Conservation (phyloP, 1,140 invertebrate species). For the Listronotus bonariensis region DNA sequence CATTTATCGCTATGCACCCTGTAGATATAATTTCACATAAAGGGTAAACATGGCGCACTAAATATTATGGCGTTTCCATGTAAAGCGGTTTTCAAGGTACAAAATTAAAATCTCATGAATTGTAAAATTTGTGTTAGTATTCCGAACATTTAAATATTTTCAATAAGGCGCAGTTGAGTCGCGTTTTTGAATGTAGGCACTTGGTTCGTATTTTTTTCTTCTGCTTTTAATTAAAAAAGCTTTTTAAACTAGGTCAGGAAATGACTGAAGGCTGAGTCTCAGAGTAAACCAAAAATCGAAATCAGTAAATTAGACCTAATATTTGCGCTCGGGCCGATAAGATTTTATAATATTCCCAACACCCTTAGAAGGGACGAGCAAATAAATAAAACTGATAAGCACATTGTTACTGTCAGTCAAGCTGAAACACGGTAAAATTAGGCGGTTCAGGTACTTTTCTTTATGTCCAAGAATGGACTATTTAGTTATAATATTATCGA, state of each 20-base stretch:
- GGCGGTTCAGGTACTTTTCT: not conserved
- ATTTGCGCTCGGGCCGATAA: conserved; percentile 9
- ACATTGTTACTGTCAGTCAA: conserved; percentile 1
- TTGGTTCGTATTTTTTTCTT: not conserved
- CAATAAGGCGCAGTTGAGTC: conserved; percentile 20
- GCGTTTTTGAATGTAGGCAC: not conserved
- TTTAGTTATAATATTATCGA: not conserved
- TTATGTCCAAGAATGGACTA: conserved; percentile 2
- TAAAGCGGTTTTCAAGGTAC: conserved; percentile 12
- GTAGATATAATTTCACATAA: too few relatives aligned
- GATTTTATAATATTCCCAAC: conserved; percentile 5
- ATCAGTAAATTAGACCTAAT: conserved; percentile 1
- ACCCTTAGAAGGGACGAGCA: conserved; percentile 1
- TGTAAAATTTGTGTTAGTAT: conserved; percentile 14
- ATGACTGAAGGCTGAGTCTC: not conserved
- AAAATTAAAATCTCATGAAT: conserved; percentile 15
- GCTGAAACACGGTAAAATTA: not conserved
- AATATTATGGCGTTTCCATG: not conserved
- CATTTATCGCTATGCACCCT: too few relatives aligned
- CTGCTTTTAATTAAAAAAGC: not conserved
- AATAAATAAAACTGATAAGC: conserved; percentile 8
- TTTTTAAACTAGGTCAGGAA: not conserved
- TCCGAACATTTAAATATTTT: conserved; percentile 17
- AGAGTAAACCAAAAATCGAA: not conserved
- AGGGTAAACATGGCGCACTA: too few relatives aligned